These are phyloP conservation scores for Coracias cyanogaster DNA, from an alignment of 2,797 vertebrate species.

Conservation along the genomic window DNA sequence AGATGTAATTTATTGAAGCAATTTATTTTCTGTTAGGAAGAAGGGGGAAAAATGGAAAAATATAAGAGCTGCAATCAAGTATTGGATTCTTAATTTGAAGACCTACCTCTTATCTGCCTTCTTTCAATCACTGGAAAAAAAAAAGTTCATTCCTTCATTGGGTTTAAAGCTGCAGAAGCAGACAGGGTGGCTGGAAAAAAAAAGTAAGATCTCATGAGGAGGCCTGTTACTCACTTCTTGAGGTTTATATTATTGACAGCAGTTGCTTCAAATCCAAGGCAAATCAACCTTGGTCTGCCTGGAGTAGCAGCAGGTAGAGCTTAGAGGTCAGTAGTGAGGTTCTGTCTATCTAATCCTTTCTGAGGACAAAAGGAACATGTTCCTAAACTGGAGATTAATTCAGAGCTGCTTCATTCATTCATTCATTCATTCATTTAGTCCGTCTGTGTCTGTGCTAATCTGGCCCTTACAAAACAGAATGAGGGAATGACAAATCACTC, in stretches of 20 bases:
- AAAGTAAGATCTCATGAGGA: neutral
- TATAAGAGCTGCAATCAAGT: constrained; percentile 59
- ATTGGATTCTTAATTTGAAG: constrained; percentile 72
- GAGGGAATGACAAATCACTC: neutral
- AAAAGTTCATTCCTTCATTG: constrained; percentile 3
- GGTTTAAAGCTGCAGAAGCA: constrained; percentile 33
- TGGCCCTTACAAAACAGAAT: neutral
- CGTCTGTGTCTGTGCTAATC: neutral
- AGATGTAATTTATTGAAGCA: constrained; percentile 73
- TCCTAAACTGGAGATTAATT: constrained; percentile 20
- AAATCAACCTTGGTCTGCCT: constrained; percentile 4
- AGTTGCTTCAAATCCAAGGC: constrained; percentile 24
- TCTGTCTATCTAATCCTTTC: neutral
- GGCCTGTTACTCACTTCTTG: constrained; percentile 5
- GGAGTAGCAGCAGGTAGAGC: neutral
- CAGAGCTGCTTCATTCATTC: neutral
- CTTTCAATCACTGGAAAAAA: constrained; percentile 57
- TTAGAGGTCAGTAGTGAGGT: neutral
- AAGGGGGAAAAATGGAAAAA: constrained; percentile 50
- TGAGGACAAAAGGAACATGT: neutral
- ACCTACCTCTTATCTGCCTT: constrained; percentile 65
- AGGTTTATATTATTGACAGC: constrained; percentile 19
- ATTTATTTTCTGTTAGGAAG: constrained; percentile 71
- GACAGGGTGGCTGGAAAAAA: neutral
- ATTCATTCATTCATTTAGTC: neutral